Conservation (phyloP, 92 coral and sea anemone genomes). For the Metridium senile region DNA sequence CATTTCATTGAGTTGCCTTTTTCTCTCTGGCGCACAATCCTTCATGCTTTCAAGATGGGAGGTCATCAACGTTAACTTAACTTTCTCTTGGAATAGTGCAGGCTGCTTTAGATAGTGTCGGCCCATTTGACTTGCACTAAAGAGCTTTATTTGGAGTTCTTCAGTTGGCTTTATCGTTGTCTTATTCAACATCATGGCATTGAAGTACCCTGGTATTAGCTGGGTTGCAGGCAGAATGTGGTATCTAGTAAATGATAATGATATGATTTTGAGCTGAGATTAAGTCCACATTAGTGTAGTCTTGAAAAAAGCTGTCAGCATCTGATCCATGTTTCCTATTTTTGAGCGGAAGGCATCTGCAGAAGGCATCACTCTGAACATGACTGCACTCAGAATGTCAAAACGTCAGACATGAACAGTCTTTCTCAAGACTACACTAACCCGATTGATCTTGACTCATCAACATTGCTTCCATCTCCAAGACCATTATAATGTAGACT, state of each 20-base stretch:
- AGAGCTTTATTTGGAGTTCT: slow-evolving; percentile 36
- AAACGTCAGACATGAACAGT: no score
- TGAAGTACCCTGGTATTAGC: slow-evolving; percentile 62
- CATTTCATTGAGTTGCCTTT: slow-evolving; percentile 65
- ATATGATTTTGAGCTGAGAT: background rate
- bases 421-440: no score
- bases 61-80: slow-evolving; percentile 74
- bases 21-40: slow-evolving; percentile 60
- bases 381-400: no score
- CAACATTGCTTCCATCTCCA: no score
- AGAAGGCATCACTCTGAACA: no score
- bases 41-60: slow-evolving; percentile 92
- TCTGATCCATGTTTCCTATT: no score
- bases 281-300: no score
- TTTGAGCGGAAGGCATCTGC: no score
- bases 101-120: slow-evolving; percentile 87
- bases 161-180: slow-evolving; percentile 56
- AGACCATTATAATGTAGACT: no score
- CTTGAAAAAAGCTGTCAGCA: no score
- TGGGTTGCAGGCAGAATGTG: background rate
- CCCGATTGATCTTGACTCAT: no score
- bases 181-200: slow-evolving; percentile 64
- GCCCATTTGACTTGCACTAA: slow-evolving; percentile 74
- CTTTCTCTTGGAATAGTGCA: slow-evolving; percentile 43
- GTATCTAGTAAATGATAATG: background rate